A percentile compares a stretch with the other conserved stretches of the same genome.
Evolutionary conservation across 2,888 invertebrate genomes (phyloP).

Genomic region (Hipparchia semele): DNA sequence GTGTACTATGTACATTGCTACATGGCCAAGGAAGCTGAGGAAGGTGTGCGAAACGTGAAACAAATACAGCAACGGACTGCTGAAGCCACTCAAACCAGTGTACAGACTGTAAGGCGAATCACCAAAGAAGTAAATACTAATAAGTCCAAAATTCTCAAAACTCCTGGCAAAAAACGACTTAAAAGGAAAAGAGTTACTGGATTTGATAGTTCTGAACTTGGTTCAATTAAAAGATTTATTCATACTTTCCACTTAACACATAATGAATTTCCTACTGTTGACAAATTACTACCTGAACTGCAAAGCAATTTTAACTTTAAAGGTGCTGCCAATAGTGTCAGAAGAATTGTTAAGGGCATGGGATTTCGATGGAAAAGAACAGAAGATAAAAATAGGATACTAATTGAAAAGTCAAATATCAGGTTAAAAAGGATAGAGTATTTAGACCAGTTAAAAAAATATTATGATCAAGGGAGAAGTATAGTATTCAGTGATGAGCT

Average conservation of each 20-base stretch:
- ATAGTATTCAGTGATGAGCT: conserved; percentile 4
- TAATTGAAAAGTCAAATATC: conserved; percentile 1
- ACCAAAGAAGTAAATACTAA: not conserved
- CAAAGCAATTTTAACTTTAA: conserved; percentile 1
- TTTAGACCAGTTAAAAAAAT: not conserved
- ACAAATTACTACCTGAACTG: not conserved
- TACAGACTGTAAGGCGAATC: not conserved
- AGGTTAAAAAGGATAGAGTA: conserved; percentile 1
- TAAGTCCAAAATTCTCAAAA: not conserved
- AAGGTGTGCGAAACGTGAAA: not conserved
- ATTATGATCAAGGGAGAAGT: not conserved
- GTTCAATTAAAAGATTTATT: conserved; percentile 1
- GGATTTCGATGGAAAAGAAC: conserved; percentile 4
- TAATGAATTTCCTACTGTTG: conserved; percentile 3
- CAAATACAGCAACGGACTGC: conserved; percentile 3
- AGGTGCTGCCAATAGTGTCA: not conserved
- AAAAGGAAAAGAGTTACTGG: conserved; percentile 2
- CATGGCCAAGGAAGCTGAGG: conserved; percentile 2
- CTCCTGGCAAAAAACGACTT: not conserved
- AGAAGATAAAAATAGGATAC: conserved; percentile 1
- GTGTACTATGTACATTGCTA: conserved; percentile 1
- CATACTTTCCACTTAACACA: not conserved
- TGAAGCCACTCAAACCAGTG: not conserved
- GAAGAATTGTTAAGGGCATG: not conserved
- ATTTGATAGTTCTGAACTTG: conserved; percentile 1